Evolutionary conservation across 2,113 vertebrate species (phyloP).

Genomic region (Urocynchramus pylzowi): DNA sequence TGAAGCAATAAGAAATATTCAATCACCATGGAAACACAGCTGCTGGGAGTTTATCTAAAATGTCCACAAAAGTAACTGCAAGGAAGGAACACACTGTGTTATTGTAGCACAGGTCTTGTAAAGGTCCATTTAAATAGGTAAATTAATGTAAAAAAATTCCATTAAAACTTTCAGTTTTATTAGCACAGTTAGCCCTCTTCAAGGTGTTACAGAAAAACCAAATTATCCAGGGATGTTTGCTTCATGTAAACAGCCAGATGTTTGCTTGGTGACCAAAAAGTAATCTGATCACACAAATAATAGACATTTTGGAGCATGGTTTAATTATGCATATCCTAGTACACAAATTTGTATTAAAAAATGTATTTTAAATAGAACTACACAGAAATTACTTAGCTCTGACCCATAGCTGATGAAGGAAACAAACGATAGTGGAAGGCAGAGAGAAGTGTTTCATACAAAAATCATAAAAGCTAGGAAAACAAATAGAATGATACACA

Average conservation of each 20-base stretch:
- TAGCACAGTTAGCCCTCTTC: neutral
- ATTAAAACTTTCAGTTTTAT: neutral
- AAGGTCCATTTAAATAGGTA: neutral
- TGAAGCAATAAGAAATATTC: neutral
- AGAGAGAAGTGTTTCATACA: neutral
- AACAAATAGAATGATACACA: neutral
- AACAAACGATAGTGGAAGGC: neutral
- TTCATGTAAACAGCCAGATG: neutral
- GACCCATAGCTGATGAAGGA: neutral
- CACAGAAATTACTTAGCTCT: neutral
- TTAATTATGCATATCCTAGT: neutral
- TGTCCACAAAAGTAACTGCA: neutral
- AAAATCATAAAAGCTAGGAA: neutral
- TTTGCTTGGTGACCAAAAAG: neutral
- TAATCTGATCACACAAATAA: accelerated
- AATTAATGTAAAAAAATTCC: neutral
- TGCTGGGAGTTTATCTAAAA: neutral
- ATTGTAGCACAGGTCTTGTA: neutral
- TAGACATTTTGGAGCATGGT: neutral
- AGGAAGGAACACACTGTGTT: neutral
- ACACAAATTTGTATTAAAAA: neutral
- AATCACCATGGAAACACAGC: neutral
- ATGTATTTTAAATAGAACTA: neutral
- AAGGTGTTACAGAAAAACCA: neutral
- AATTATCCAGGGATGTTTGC: neutral